phyloP scores from a whole-genome alignment of 1,140 invertebrate genomes.

The Drosophila aff. region DNA sequence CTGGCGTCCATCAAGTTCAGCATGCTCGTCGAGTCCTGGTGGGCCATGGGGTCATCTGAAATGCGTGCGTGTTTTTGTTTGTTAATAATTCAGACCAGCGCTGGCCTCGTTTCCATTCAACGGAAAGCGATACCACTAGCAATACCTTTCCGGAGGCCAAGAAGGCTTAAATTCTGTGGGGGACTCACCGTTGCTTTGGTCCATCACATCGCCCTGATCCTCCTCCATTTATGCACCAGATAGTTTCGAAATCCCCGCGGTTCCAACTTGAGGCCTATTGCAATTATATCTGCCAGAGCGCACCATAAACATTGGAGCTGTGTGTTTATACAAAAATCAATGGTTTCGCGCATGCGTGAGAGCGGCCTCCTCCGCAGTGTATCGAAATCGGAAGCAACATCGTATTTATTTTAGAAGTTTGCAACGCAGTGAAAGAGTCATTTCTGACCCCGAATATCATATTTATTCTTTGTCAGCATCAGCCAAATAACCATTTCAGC shows the following conservation, averaged over 20 bases:
- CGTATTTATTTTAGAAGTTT: not conserved
- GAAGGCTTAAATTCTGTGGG: not conserved
- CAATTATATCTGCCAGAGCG: conserved; percentile 14
- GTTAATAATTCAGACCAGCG: conserved; percentile 13
- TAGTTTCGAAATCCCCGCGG: conserved; percentile 13
- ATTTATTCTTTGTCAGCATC: too few species aligned
- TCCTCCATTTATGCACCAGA: conserved; percentile 38
- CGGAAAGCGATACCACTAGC: conserved; percentile 2
- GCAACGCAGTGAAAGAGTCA: too few species aligned
- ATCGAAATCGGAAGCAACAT: not conserved
- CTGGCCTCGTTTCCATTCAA: not conserved
- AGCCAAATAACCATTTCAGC: too few species aligned
- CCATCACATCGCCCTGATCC: conserved; percentile 27
- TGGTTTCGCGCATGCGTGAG: conserved; percentile 32
- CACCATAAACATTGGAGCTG: conserved; percentile 49
- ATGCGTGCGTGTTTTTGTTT: conserved; percentile 1
- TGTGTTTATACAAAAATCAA: conserved; percentile 46
- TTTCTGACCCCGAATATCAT: too few species aligned
- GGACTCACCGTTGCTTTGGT: conserved; percentile 20
- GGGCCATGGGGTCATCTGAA: conserved; percentile 36
- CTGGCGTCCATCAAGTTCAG: conserved; percentile 45
- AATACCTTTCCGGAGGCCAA: not conserved
- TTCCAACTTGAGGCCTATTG: conserved; percentile 21
- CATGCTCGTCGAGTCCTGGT: conserved; percentile 29
- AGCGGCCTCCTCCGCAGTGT: not conserved